phyloP scores from a whole-genome alignment of 2,888 invertebrate genomes.

The Melinopterus prodromus region DNA sequence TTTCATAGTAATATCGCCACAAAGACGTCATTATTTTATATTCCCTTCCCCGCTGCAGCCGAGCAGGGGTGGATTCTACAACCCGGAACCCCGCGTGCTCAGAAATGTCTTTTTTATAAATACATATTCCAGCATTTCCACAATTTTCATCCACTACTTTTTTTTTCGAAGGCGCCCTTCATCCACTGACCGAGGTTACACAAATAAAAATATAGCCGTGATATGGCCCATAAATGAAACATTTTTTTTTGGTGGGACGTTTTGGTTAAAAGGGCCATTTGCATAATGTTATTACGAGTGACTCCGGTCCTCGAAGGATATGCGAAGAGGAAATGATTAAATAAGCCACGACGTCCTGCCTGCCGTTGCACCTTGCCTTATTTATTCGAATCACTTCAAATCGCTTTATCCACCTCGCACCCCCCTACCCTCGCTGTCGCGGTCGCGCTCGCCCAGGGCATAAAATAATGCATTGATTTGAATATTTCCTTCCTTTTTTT shows the following conservation, averaged over 20 bases:
- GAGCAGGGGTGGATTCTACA: conserved; percentile 18
- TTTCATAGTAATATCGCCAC: conserved; percentile 50
- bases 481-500: not conserved
- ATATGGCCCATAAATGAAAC: not conserved
- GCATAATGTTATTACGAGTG: conserved; percentile 19
- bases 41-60: conserved; percentile 44
- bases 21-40: conserved; percentile 58
- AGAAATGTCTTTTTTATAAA: conserved; percentile 11
- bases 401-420: conserved; percentile 18
- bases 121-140: conserved; percentile 6
- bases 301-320: conserved; percentile 14
- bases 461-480: not conserved
- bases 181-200: conserved; percentile 9
- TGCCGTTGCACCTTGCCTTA: conserved; percentile 9
- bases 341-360: not conserved
- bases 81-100: conserved; percentile 6
- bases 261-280: conserved; percentile 21
- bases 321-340: conserved; percentile 23
- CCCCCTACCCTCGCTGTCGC: not conserved
- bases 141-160: not conserved
- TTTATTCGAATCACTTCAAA: conserved; percentile 21
- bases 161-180: conserved; percentile 5
- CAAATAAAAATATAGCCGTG: conserved; percentile 7
- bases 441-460: not conserved
- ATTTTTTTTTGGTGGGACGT: conserved; percentile 5